Evolutionary conservation across 2,797 vertebrate species (phyloP).

Genomic region (Enteromius afrohamiltoni): DNA sequence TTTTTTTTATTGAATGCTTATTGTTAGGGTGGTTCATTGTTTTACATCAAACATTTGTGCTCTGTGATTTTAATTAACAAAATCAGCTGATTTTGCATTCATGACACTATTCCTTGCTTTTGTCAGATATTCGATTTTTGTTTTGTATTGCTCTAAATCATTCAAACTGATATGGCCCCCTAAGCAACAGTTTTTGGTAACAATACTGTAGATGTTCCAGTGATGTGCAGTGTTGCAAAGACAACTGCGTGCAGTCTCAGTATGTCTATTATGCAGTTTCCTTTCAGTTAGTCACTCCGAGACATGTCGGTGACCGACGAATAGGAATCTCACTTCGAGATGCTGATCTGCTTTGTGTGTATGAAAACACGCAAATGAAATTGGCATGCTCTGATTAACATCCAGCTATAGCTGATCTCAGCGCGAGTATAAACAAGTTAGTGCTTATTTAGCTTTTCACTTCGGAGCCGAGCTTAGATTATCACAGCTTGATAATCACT

Average conservation of each 20-base stretch:
- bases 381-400: no score
- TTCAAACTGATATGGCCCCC: not conserved
- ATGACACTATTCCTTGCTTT: not conserved
- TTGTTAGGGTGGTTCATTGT: not conserved
- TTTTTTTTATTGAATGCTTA: not conserved
- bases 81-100: not conserved
- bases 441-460: no score
- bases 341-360: no score
- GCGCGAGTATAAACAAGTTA: no score
- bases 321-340: no score
- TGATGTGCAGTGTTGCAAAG: not conserved
- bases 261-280: constrained; percentile 18
- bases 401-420: no score
- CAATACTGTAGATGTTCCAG: not conserved
- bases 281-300: not conserved
- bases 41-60: not conserved
- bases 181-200: not conserved
- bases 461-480: no score
- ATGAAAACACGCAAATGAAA: no score
- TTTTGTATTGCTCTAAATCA: not conserved
- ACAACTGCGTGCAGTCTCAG: constrained; percentile 26
- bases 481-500: no score
- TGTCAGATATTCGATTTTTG: not conserved
- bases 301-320: no score
- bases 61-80: not conserved